Evolutionary conservation across 2,113 vertebrate species (phyloP).

Genomic region (Eudorcas thomsonii): DNA sequence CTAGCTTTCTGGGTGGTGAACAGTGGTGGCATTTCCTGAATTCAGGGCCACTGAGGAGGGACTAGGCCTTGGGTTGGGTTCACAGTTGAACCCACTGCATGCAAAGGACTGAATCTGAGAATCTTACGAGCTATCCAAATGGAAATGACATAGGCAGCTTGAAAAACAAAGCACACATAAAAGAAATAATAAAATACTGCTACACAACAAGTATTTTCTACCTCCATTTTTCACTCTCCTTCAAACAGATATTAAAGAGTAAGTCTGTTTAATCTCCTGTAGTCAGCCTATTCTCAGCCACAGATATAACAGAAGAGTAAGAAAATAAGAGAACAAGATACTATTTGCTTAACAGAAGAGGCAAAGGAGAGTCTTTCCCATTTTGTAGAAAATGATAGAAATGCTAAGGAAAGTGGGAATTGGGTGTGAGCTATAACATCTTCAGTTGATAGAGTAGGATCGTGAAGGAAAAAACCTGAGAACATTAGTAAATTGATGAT

Average conservation of each 20-base stretch:
- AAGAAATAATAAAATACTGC: not conserved
- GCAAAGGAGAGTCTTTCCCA: not conserved
- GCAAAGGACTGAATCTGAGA: not conserved
- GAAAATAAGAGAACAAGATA: not conserved
- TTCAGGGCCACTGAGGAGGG: not conserved
- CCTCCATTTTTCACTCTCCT: not conserved
- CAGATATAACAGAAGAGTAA: not conserved
- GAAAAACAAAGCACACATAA: not conserved
- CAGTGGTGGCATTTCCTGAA: not conserved
- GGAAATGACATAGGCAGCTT: not conserved
- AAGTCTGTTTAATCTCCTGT: not conserved
- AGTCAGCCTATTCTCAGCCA: not conserved
- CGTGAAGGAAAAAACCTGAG: not conserved
- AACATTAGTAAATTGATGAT: not conserved
- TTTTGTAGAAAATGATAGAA: not conserved
- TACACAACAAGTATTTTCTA: not conserved
- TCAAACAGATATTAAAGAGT: not conserved
- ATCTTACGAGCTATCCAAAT: not conserved
- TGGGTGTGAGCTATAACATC: not conserved
- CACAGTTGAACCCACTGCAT: no score
- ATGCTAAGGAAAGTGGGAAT: not conserved
- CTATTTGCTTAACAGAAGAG: not conserved
- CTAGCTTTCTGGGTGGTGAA: not conserved
- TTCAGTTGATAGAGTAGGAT: not conserved
- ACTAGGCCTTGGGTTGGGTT: not conserved